Base-by-base conservation (phyloP, 2,797 vertebrate genomes). In the Saxicola maurus region DNA sequence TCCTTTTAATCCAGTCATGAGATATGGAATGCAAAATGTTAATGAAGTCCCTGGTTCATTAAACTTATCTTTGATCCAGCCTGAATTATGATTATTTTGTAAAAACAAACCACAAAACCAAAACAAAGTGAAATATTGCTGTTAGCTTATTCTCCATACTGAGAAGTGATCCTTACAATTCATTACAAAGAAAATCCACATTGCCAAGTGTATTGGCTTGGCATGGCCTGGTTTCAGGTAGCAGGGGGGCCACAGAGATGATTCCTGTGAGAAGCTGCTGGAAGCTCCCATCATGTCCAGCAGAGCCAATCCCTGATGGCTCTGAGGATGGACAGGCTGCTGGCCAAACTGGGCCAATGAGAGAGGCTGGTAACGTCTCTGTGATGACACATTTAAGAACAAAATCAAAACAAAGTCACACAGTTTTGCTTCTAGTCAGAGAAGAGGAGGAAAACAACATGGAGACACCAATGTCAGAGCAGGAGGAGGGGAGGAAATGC, bases 1-100 rank as follows among this genome's bases (percentile, higher is more conserved):
- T 27, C 8, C 43, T 92, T 93, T 83, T 83, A 91, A 81, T 78
- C 31, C 73, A 66, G 31, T 78, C 37, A 19, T 45, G 33, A 85
- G 33, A 94, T 62, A 74, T 6, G 25, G 61, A 91, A 89, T 57
- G 60, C 13, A 77, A 92, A 92, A 91, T 85, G 37, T 62, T 92
- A 66, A 80, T 72, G 33, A 81, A 82, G 35, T 72, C 84, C 40
- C 59, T 81, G 13, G 55, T 82, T 92, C 76, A 75, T 90, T 89
- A 90, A 89, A 78, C 7, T 76, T 88, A 75, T 79, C 52, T 94
- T 92, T 93, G 84, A 91, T 91, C 33, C 24, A 52, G 33, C 52
- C 37, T 76, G 56, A 88, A 64, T 74, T 86, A 69, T 24, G 52
- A 85, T 82, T 85, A 77, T 68, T 82, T 43, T 66, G 24, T 74